These are phyloP conservation scores for Cephus cinctus DNA, from an alignment of 1,140 invertebrate genomes.

Conservation along the genomic window DNA sequence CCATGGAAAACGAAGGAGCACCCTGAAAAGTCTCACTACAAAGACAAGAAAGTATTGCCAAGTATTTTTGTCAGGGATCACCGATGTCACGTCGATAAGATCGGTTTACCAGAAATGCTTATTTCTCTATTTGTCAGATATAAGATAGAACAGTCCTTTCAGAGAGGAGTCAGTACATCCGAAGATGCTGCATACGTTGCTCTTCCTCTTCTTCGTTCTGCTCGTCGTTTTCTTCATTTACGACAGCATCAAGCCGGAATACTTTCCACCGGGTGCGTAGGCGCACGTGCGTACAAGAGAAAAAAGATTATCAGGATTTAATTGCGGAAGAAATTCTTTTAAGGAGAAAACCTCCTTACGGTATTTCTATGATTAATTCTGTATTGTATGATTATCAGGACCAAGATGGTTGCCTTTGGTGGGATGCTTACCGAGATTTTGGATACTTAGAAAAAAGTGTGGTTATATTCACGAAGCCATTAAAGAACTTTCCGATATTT, in stretches of 20 bases:
- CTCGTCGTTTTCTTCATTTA: conserved; percentile 25
- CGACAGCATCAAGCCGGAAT: conserved; percentile 35
- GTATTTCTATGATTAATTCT: background rate
- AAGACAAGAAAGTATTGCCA: too few relatives aligned
- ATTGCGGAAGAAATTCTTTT: background rate
- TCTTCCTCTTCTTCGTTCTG: conserved; percentile 18
- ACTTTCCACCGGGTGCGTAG: conserved; percentile 45
- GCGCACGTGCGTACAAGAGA: background rate
- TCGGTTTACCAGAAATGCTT: too few relatives aligned
- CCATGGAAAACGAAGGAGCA: too few relatives aligned
- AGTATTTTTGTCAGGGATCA: too few relatives aligned
- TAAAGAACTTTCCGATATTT: conserved; percentile 33
- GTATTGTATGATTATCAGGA: conserved; percentile 34
- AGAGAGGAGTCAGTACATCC: too few relatives aligned
- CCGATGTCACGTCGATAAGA: too few relatives aligned
- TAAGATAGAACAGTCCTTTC: too few relatives aligned
- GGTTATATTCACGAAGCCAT: conserved; percentile 46
- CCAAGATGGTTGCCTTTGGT: conserved; percentile 53
- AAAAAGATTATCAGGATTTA: background rate
- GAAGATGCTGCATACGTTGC: conserved; percentile 24
- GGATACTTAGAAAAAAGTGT: conserved; percentile 27
- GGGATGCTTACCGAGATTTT: conserved; percentile 43
- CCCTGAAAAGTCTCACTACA: too few relatives aligned
- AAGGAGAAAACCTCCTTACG: background rate
- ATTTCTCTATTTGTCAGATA: too few relatives aligned